Percentiles rank a stretch among this genome's conserved stretches.
These are phyloP conservation scores for Crocuta crocuta DNA, from an alignment of 2,113 vertebrate genomes.

Conservation along the genomic window DNA sequence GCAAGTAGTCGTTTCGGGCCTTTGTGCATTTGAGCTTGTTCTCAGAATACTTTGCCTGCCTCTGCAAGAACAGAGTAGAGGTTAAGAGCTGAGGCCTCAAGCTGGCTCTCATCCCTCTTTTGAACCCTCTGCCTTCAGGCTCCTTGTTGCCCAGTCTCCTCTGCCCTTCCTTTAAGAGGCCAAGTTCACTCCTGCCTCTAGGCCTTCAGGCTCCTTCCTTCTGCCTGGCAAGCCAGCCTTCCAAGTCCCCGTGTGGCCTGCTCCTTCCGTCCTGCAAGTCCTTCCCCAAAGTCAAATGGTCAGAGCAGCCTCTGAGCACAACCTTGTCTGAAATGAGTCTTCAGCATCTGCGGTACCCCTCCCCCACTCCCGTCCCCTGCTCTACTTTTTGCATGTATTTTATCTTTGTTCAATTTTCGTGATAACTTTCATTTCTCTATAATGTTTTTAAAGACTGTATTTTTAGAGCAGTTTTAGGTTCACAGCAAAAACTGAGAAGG, in stretches of 20 bases:
- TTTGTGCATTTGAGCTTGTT: conserved; percentile 99
- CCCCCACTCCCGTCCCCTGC: not conserved
- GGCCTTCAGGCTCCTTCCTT: not conserved
- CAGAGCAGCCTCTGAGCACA: not conserved
- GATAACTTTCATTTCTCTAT: not conserved
- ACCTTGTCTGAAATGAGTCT: not conserved
- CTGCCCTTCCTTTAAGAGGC: not conserved
- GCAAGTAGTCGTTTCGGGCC: conserved; percentile 97
- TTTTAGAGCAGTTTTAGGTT: not conserved
- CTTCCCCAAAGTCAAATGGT: not conserved
- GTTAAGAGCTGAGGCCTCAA: not conserved
- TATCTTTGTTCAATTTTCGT: not conserved
- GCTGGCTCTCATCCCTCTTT: not conserved
- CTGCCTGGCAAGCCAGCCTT: not conserved
- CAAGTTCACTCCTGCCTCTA: not conserved
- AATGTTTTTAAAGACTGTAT: not conserved
- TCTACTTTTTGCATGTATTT: not conserved
- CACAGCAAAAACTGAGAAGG: not conserved
- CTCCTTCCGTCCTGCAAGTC: not conserved
- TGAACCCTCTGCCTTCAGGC: not conserved
- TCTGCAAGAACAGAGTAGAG: conserved; percentile 85
- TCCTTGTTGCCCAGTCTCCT: not conserved
- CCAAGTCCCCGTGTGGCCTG: not conserved
- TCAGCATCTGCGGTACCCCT: not conserved
- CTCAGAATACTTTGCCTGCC: conserved; percentile 98